Base-by-base conservation (phyloP, 2,888 invertebrate genomes). In the Muscina levida region DNA sequence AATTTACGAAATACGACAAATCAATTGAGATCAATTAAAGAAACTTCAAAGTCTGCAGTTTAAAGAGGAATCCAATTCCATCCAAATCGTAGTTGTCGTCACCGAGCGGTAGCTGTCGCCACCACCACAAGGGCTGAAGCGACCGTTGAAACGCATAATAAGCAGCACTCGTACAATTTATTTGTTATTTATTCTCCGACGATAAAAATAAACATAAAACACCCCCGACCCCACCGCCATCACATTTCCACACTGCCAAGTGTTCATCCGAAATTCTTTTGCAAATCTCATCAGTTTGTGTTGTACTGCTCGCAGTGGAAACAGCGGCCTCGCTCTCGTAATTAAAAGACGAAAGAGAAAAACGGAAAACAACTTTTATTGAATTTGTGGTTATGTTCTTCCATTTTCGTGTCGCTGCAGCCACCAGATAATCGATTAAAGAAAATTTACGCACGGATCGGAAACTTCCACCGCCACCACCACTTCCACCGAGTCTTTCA, bases 21-120 rank as follows among this genome's bases (percentile, higher is more conserved):
- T 77, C 59, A 77, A 81, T 81, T 77, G 48, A 81, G 74, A 81
- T 68, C 56, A 81, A 81, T 81, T 81, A 31, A 31, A 5, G 53
- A 74, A 71, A 39, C 44, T 2, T 31, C 6, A 57, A 72, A 68
- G 70, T 46, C 44, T 65, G 39, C 26, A 70, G 42, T 76, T 72
- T 17, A 15, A 48, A 74, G 1, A 62, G 53, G 19, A 72, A 31
- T 31, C 3, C 4, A n/a, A n/a, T n/a, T n/a, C 31, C 3, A 31
- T 53, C 26, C 24, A 24, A 22, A 72, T 42, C 44, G 53, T 22
- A 53, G 5, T 24, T 53, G 53, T 0, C 11, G 53, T 46, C 22
- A 10, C 53, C 17, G 17, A 46, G n/a, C 53, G 53, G 24, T 22
- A 22, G 22, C 3, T n/a, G n/a, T 19, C 51, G 51, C 31, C 8